Evolutionary conservation across 1,140 invertebrate genomes (phyloP).

Genomic region (Ostrea edulis): DNA sequence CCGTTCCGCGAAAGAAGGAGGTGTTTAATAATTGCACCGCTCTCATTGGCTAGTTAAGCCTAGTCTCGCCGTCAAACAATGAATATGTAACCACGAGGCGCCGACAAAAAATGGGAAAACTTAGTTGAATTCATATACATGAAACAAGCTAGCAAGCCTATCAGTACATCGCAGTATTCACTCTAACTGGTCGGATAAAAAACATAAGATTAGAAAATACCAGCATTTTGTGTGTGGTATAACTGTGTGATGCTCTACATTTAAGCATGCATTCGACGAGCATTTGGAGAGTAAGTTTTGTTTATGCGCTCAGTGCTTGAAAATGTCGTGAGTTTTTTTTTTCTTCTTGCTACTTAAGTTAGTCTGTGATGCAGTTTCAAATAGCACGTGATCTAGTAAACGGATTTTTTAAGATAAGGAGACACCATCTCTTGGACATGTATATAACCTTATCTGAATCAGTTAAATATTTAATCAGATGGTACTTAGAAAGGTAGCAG

Average conservation of each 20-base stretch:
- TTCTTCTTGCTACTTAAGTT: not conserved
- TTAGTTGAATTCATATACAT: conserved; percentile 31
- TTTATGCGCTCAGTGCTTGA: conserved; percentile 3
- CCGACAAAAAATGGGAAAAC: conserved; percentile 40
- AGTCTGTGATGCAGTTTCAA: not conserved
- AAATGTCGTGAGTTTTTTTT: conserved; percentile 1
- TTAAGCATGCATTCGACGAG: conserved; percentile 15
- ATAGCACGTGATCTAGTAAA: conserved; percentile 1
- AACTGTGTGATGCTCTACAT: not conserved
- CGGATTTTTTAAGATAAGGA: conserved; percentile 25
- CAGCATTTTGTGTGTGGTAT: conserved; percentile 13
- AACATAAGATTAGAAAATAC: conserved; percentile 35
- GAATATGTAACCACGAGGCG: conserved; percentile 40
- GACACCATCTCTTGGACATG: conserved; percentile 2
- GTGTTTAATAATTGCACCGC: not conserved
- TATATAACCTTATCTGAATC: not conserved
- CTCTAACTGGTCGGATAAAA: conserved; percentile 37
- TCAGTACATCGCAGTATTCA: conserved; percentile 36
- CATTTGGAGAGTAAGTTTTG: conserved; percentile 3
- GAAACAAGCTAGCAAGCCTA: conserved; percentile 17
- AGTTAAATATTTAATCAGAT: conserved; percentile 35
- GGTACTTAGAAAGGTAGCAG: not conserved
- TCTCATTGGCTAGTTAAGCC: conserved; percentile 23
- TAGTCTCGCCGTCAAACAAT: conserved; percentile 15
- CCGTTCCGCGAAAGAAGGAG: not conserved